Base-by-base conservation (phyloP, 2,888 invertebrate genomes). In the Stenchaetothrips biformis region DNA sequence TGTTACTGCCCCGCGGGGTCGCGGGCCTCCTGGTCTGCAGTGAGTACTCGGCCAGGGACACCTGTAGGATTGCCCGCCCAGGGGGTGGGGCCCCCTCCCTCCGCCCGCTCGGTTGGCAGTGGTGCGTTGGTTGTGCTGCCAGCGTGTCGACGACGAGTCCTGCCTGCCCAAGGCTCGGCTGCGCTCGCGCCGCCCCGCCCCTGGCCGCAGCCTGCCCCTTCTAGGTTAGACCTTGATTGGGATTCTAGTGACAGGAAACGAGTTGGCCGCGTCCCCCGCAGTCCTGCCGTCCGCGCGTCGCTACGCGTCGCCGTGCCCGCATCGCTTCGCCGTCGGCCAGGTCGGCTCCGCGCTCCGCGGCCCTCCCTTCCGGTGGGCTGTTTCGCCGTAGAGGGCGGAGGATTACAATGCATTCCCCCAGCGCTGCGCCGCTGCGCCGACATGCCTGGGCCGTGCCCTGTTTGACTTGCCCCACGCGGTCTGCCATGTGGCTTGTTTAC, bases 31-130 rank as follows among this genome's bases (percentile, higher is more conserved):
- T 9, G 9, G 21, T 6, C 7, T 3, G 21, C 67, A 21, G 89
- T 88, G 88, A 88, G 88, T 88, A 79, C 81, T 87, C 88, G 88
- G 84, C 83, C 84, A 83, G 82, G 82, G 83, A 83, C 85, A 86
- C 89, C 89, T 89, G 88, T 88, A 87, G 88, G 88, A 88, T 87
- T n/a, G n/a, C n/a, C n/a, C 27, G 25, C 27, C 79, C 0, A 13
- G 13, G 9, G 67, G 67, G 21, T 21, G n/a, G 53, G 21, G 67
- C 13, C n/a, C n/a, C n/a, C n/a, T 25, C 85, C 25, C n/a, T 53
- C 53, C 11, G 53, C 53, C 53, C 25, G 67, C 25, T 21, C 7
- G 6, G 11, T 25, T 74, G 67, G 37, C 67, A 53, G 9, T 74
- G 67, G 11, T 25, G 6, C 21, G 21, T 21, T 67, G 13, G 53